Evolutionary conservation across 1,140 invertebrate species (phyloP).

Genomic region (Liolophura sinensis): DNA sequence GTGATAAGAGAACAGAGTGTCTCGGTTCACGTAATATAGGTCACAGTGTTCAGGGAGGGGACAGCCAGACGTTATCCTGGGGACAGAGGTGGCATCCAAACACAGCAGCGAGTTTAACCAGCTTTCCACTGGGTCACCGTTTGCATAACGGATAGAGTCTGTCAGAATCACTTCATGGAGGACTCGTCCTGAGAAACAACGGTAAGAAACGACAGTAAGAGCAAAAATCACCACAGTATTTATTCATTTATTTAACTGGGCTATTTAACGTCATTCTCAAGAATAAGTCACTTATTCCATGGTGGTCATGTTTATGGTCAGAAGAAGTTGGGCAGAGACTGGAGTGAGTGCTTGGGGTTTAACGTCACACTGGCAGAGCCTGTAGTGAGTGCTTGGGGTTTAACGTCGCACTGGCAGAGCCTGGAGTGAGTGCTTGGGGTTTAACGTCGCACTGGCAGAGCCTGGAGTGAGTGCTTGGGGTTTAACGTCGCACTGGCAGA

Average conservation of each 20-base stretch:
- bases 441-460: no score
- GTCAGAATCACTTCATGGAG: slow-evolving; percentile 68
- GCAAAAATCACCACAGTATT: not conserved
- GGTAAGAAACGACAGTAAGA: not conserved
- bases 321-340: no score
- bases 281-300: not conserved
- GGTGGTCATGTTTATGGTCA: not conserved
- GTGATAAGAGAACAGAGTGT: slow-evolving; percentile 97
- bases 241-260: slow-evolving; percentile 1
- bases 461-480: no score
- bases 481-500: no score
- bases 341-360: no score
- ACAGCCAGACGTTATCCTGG: slow-evolving; percentile 73
- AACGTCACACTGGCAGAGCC: no score
- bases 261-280: not conserved
- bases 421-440: no score
- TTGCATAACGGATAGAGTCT: slow-evolving; percentile 93
- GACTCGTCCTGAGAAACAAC: slow-evolving; percentile 46
- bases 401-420: no score
- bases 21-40: slow-evolving; percentile 77
- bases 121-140: slow-evolving; percentile 83
- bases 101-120: slow-evolving; percentile 95
- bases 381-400: no score
- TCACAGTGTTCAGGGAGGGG: slow-evolving; percentile 88
- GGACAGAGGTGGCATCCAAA: slow-evolving; percentile 69